Percentiles rank a stretch among this genome's conserved stretches.
Conservation (phyloP, 1,140 invertebrate species). For the Eueides isabella region DNA sequence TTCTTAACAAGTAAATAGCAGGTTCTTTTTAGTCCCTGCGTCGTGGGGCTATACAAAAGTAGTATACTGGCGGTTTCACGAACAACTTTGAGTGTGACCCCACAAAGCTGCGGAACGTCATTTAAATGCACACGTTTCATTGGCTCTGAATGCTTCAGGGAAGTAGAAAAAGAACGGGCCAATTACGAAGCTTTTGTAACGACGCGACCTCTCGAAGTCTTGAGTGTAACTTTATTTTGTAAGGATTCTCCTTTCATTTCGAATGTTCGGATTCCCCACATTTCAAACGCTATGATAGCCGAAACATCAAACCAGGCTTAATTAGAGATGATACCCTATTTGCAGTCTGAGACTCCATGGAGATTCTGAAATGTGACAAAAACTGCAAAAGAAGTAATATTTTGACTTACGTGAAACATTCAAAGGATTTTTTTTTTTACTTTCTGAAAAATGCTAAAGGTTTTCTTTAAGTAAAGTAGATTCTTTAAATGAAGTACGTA, state of each 20-base stretch:
- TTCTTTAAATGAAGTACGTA: constrained; percentile 30
- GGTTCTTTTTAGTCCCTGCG: constrained; percentile 73
- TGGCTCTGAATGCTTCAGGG: constrained; percentile 80
- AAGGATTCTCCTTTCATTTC: constrained; percentile 67
- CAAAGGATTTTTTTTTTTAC: constrained; percentile 21
- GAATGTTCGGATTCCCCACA: constrained; percentile 31
- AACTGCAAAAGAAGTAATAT: background rate
- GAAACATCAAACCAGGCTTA: background rate
- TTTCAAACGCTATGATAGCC: constrained; percentile 30
- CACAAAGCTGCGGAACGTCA: constrained; percentile 81
- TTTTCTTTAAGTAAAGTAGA: constrained; percentile 27
- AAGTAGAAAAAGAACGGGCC: constrained; percentile 80
- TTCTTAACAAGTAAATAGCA: constrained; percentile 72
- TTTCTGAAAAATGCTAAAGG: constrained; percentile 18
- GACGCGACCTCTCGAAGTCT: constrained; percentile 75
- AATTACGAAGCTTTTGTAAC: constrained; percentile 80
- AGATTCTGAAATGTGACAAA: background rate
- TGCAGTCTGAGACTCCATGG: background rate
- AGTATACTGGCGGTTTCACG: constrained; percentile 69
- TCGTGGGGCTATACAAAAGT: constrained; percentile 69
- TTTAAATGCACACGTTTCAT: constrained; percentile 82
- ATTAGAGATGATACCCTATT: constrained; percentile 1
- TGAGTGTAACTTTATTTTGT: constrained; percentile 75
- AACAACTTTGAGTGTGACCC: constrained; percentile 78
- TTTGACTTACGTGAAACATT: constrained; percentile 1